A percentile compares a stretch with the other conserved stretches of the same genome.
Conservation (phyloP, 2,113 vertebrate genomes). For the Vanacampus margaritifer region DNA sequence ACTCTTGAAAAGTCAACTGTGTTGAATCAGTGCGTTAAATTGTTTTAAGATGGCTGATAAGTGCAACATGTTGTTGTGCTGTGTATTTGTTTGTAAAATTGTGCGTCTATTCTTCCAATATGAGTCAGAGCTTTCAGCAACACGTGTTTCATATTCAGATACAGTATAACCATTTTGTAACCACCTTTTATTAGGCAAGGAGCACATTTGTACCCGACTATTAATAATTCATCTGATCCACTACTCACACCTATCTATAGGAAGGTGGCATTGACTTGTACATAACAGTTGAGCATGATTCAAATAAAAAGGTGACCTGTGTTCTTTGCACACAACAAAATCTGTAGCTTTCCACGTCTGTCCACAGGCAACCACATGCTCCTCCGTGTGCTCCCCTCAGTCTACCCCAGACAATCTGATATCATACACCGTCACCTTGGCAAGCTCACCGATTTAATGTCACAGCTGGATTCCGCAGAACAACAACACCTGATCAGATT, state of each 20-base stretch:
- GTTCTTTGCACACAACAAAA: not conserved
- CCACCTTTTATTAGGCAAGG: too few species aligned
- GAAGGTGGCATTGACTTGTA: too few species aligned
- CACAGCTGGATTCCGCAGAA: constrained; percentile 77
- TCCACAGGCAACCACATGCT: constrained; percentile 84
- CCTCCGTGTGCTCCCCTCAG: constrained; percentile 83
- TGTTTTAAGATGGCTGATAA: constrained; percentile 46
- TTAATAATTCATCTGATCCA: not conserved
- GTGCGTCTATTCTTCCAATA: not conserved
- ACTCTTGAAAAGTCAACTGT: constrained; percentile 17
- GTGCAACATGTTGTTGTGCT: constrained; percentile 29
- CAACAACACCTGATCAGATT: constrained; percentile 86
- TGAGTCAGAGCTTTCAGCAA: not conserved
- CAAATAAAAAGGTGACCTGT: not conserved
- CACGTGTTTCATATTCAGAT: not conserved
- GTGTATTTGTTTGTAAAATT: not conserved
- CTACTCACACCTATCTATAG: too few species aligned
- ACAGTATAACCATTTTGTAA: too few species aligned
- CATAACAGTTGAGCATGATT: not conserved
- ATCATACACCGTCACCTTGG: constrained; percentile 72
- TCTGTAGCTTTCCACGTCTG: not conserved
- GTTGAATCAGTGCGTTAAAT: constrained; percentile 35
- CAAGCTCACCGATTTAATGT: constrained; percentile 76
- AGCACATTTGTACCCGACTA: not conserved
- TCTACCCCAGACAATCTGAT: constrained; percentile 80